phyloP scores from a whole-genome alignment of 2,888 invertebrate species.

The Norana najaformis region DNA sequence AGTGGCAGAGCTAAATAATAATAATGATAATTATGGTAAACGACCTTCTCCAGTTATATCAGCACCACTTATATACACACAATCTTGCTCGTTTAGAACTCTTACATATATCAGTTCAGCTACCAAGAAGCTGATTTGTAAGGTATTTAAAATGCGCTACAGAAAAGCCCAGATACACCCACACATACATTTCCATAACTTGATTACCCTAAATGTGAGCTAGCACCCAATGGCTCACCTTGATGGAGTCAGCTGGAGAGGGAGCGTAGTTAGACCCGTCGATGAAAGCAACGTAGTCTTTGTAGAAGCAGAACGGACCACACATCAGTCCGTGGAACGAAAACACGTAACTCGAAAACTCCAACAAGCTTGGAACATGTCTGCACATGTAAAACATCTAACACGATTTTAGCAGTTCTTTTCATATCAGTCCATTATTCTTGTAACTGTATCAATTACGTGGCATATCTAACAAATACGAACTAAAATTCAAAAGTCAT shows the following conservation, averaged over 20 bases:
- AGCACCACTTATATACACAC: no score
- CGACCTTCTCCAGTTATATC: no score
- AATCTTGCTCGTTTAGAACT: no score
- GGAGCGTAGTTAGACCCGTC: conserved; percentile 69
- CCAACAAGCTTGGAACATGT: conserved; percentile 50
- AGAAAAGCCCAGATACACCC: no score
- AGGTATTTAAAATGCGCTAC: no score
- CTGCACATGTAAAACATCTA: conserved; percentile 46
- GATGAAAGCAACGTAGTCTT: conserved; percentile 89
- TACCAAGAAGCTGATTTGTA: no score
- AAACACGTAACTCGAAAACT: conserved; percentile 72
- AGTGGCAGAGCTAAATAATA: no score
- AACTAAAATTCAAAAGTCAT: not conserved
- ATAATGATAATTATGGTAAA: no score
- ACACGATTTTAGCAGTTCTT: not conserved
- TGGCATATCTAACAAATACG: not conserved
- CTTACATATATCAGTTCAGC: no score
- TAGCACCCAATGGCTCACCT: not conserved
- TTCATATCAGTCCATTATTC: not conserved
- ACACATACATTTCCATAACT: no score
- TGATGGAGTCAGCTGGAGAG: not conserved
- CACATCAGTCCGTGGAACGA: conserved; percentile 93
- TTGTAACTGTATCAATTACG: not conserved
- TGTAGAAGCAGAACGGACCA: conserved; percentile 90
- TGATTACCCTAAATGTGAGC: not conserved